phyloP scores from a whole-genome alignment of 2,113 vertebrate species.

The Chionodraco myersi region DNA sequence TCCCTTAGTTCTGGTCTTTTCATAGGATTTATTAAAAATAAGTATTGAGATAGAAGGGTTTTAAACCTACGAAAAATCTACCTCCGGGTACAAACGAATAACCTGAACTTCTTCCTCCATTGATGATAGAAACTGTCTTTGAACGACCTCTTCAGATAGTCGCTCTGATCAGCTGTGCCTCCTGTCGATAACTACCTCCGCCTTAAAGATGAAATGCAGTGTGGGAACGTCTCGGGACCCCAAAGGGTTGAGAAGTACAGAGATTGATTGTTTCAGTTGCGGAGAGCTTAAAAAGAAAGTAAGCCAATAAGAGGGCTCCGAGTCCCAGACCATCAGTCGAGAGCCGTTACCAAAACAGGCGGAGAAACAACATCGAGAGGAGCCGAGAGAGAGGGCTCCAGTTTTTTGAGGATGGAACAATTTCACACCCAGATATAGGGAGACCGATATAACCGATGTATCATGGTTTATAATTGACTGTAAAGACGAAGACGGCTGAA shows the following conservation, averaged over 20 bases:
- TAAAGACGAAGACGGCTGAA: too few relatives aligned
- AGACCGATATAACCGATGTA: too few relatives aligned
- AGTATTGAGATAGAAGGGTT: too few relatives aligned
- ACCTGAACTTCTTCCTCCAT: background rate
- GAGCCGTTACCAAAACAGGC: conserved; percentile 24
- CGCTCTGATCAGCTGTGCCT: conserved; percentile 40
- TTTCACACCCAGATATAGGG: too few relatives aligned
- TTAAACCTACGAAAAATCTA: too few relatives aligned
- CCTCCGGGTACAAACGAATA: too few relatives aligned
- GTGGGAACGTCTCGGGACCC: conserved; percentile 4
- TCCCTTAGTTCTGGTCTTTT: background rate
- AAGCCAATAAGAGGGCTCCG: conserved; percentile 32
- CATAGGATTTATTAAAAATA: too few relatives aligned
- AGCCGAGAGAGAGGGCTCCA: background rate
- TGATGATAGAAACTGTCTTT: conserved; percentile 39
- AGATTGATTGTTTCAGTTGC: conserved; percentile 49
- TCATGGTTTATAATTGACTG: too few relatives aligned
- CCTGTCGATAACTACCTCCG: conserved; percentile 7
- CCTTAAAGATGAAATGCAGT: conserved; percentile 26
- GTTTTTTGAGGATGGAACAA: too few relatives aligned
- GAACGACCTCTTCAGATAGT: conserved; percentile 31
- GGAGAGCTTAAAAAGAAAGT: conserved; percentile 52
- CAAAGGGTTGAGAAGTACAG: conserved; percentile 2
- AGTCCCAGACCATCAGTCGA: conserved; percentile 40
- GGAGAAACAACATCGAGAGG: conserved; percentile 10